A percentile compares a stretch with the other conserved stretches of the same genome.
phyloP scores from a whole-genome alignment of 2,113 vertebrate genomes.

The Gymnorhina tibicen region DNA sequence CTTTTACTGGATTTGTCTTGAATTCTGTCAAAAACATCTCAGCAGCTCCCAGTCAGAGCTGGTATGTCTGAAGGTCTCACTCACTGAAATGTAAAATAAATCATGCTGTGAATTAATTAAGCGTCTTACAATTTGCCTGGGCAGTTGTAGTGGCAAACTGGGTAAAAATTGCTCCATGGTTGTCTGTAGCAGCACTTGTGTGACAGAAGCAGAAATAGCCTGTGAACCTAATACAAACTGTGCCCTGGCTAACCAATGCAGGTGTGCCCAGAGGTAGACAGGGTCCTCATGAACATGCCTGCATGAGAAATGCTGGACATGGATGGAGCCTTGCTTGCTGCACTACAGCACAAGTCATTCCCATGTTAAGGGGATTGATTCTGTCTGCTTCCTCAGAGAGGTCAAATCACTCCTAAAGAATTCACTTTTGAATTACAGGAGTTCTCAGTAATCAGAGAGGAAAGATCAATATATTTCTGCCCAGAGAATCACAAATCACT shows the following conservation, averaged over 20 bases:
- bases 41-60: background rate
- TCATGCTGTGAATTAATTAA: background rate
- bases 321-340: background rate
- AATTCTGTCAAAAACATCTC: background rate
- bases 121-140: background rate
- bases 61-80: background rate
- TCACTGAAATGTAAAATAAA: background rate
- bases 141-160: background rate
- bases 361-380: accelerated
- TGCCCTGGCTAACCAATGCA: accelerated
- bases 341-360: background rate
- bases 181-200: background rate
- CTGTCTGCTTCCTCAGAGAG: background rate
- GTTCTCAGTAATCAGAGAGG: background rate
- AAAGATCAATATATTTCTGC: background rate
- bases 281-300: background rate
- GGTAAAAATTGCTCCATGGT: background rate
- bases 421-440: background rate
- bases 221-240: background rate
- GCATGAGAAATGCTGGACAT: background rate
- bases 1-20: background rate
- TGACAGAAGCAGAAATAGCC: background rate
- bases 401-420: background rate
- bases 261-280: background rate
- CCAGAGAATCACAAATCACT: background rate